Conservation (phyloP, 2,888 invertebrate species). For the Alloplasta piceator region DNA sequence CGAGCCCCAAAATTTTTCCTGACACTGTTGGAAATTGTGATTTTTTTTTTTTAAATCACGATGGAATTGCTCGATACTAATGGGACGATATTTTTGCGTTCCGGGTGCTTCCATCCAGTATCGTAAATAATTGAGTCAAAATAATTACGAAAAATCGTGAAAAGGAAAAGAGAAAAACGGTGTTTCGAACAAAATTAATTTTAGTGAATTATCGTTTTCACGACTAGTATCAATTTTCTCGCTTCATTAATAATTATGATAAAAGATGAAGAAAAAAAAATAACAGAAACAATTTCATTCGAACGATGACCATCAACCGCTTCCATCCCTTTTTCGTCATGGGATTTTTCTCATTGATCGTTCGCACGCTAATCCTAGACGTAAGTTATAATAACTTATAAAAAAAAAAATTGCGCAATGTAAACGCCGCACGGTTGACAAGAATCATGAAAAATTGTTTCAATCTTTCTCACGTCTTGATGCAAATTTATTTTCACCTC, state of each 20-base stretch:
- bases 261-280: no score
- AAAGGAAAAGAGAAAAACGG: no score
- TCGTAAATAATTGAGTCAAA: no score
- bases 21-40: slow-evolving; percentile 28
- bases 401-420: slow-evolving; percentile 1
- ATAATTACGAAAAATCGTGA: no score
- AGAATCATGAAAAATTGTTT: neutral
- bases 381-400: slow-evolving; percentile 70
- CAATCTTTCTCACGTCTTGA: slow-evolving; percentile 8
- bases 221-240: neutral
- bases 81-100: slow-evolving; percentile 8
- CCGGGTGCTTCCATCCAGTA: slow-evolving; percentile 55
- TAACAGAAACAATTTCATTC: neutral
- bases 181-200: no score
- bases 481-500: neutral
- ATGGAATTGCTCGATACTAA: slow-evolving; percentile 29
- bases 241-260: no score
- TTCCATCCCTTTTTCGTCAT: slow-evolving; percentile 58
- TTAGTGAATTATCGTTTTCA: no score
- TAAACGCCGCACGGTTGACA: neutral
- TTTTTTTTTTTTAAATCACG: no score
- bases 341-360: slow-evolving; percentile 69
- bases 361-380: slow-evolving; percentile 74
- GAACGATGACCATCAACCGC: slow-evolving; percentile 43
- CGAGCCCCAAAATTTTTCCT: slow-evolving; percentile 61